Conservation (phyloP, 2,113 vertebrate genomes). For the Gracilinanus agilis region DNA sequence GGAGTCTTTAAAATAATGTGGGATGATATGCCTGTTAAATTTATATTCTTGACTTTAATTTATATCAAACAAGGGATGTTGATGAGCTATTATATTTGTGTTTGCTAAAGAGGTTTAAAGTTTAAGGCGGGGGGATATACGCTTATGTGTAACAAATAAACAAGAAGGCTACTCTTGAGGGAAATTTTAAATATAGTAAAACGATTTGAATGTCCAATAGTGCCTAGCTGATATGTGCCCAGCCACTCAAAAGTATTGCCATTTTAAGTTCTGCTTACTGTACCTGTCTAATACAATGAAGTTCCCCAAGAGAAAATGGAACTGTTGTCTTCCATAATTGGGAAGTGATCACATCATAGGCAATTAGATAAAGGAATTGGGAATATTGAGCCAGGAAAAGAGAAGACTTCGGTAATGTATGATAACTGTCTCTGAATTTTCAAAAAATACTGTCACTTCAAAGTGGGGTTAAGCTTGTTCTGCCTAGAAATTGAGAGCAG, state of each 20-base stretch:
- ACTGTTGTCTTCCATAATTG: background rate
- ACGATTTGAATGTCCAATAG: background rate
- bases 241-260: background rate
- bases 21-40: conserved; percentile 19
- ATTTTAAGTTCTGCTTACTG: background rate
- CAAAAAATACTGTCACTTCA: background rate
- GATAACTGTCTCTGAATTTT: background rate
- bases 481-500: background rate
- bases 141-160: background rate
- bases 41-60: conserved; percentile 11
- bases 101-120: background rate
- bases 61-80: conserved; percentile 19
- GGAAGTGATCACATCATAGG: background rate
- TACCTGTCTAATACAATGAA: background rate
- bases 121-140: background rate
- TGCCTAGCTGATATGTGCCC: background rate
- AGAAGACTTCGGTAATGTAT: background rate
- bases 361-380: background rate
- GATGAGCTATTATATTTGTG: background rate
- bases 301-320: background rate
- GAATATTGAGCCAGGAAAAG: background rate
- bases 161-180: background rate
- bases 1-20: conserved; percentile 74
- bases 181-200: background rate
- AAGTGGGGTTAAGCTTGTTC: background rate